Conservation (phyloP, 2,888 invertebrate genomes). For the Eudasyphora cyanicolor region DNA sequence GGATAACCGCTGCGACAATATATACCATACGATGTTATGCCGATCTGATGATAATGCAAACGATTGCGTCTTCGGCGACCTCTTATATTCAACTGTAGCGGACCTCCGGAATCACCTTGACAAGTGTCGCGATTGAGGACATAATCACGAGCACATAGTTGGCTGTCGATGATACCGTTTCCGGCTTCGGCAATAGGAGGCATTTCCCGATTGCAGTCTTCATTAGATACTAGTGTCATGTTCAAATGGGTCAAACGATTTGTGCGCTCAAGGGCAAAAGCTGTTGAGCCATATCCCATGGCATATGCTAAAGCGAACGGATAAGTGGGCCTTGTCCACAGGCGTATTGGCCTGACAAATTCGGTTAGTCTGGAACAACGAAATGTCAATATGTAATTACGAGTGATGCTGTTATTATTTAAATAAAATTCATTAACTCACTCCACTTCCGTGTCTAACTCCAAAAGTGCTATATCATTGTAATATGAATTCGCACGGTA, state of each 20-base stretch:
- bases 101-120: slow-evolving; percentile 79
- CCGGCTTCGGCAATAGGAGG: slow-evolving; percentile 70
- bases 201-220: slow-evolving; percentile 72
- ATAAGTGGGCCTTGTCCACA: slow-evolving; percentile 79
- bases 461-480: slow-evolving; percentile 75
- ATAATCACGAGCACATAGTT: slow-evolving; percentile 77
- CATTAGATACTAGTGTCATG: slow-evolving; percentile 74
- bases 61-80: slow-evolving; percentile 69
- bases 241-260: slow-evolving; percentile 76
- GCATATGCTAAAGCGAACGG: slow-evolving; percentile 81
- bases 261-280: slow-evolving; percentile 77
- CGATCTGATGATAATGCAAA: slow-evolving; percentile 75
- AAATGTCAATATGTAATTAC: background rate
- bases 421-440: slow-evolving; percentile 65
- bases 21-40: slow-evolving; percentile 78
- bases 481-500: slow-evolving; percentile 71
- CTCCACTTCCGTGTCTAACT: slow-evolving; percentile 70
- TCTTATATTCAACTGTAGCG: slow-evolving; percentile 74
- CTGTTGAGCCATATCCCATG: slow-evolving; percentile 83
- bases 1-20: slow-evolving; percentile 75
- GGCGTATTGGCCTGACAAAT: slow-evolving; percentile 82
- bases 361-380: slow-evolving; percentile 70
- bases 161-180: slow-evolving; percentile 73
- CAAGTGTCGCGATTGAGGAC: slow-evolving; percentile 76
- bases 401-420: background rate